Evolutionary conservation across 2,113 vertebrate genomes (phyloP).

Genomic region (Gyps fulvus): DNA sequence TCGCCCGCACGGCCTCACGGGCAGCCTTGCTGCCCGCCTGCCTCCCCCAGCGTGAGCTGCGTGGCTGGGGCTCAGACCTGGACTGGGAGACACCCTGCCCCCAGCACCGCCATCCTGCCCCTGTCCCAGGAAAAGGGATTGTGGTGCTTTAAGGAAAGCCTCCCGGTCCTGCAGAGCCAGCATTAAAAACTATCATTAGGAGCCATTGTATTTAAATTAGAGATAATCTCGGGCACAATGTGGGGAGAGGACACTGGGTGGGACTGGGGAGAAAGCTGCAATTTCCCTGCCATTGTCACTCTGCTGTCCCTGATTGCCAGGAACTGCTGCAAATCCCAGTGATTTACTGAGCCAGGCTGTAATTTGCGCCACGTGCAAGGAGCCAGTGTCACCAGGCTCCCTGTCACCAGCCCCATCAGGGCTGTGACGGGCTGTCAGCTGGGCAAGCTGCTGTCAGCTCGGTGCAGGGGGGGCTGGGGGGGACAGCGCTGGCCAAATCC

Average conservation of each 20-base stretch:
- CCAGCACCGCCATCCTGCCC: neutral
- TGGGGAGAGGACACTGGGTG: conserved; percentile 59
- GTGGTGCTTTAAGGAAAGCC: neutral
- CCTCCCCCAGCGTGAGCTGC: neutral
- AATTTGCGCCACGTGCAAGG: conserved; percentile 65
- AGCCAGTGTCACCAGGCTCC: conserved; percentile 47
- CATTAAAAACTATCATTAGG: conserved; percentile 67
- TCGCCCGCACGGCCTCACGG: rapidly evolving
- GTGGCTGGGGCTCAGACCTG: rapidly evolving
- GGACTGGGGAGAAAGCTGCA: conserved; percentile 66
- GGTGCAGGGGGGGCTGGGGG: rapidly evolving
- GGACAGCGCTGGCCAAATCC: neutral
- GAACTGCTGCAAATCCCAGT: conserved; percentile 56
- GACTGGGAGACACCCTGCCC: neutral
- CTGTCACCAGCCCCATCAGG: neutral
- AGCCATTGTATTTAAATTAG: conserved; percentile 74
- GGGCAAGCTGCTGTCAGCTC: neutral
- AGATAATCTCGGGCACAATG: conserved; percentile 69
- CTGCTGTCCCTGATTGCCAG: conserved; percentile 46
- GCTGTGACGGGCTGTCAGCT: conserved; percentile 24
- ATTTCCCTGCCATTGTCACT: conserved; percentile 69
- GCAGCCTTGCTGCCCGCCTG: neutral
- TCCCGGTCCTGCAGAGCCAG: conserved; percentile 30
- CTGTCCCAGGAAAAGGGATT: neutral
- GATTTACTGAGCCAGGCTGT: conserved; percentile 66